Evolutionary conservation across 53 echinoderm and acorn worm genomes (phyloP), one percentile per base, ranked within the genome.

Genomic region (Apostichopus leukothele): DNA sequence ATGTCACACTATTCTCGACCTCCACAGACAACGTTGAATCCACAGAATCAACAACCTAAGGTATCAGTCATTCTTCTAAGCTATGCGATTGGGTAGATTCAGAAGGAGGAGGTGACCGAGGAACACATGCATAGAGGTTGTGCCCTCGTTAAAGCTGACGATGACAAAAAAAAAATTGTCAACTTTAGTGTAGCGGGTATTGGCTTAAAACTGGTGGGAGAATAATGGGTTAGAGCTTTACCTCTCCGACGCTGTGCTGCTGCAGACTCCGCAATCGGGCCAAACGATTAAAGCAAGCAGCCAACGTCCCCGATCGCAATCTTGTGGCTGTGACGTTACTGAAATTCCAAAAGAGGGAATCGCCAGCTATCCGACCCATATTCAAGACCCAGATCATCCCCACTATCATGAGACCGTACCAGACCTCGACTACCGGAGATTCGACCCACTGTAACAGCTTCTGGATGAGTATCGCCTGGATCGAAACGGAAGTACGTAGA

Each of bases 211-310:
- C 39, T 39, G 39, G 39, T 39, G 39, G 39, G 39, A 39, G 39
- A 39, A 39, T 39, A 39, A 39, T 39, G 39, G 39, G 39, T 39
- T 39, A 39, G 39, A 39, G 39, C 39, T 39, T 39, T 39, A 95
- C 95, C 90, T 95, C 90, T 50, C 95, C 95, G 4, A 95, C 90
- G 12, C 91, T 92, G 18, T 91, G 86, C 7, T 92, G 90, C 55
- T 90, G 88, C 11, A 92, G 86, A 89, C 91, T 91, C 7, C 95
- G 85, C 20, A 95, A 90, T 16, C 91, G 63, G 0, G 93, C 90
- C 53, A 90, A 66, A 57, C 92, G 86, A 8, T 91, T 91, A 25
- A 93, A 95, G 19, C 90, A 85, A 76, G 93, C 66, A 1, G 89
- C 50, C 66, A 95, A 50, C 5, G 88, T 88, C 16, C 92, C 95